Evolutionary conservation across 2,888 invertebrate genomes (phyloP), one percentile per base, ranked within the genome.

Genomic region (Chirona hameri): DNA sequence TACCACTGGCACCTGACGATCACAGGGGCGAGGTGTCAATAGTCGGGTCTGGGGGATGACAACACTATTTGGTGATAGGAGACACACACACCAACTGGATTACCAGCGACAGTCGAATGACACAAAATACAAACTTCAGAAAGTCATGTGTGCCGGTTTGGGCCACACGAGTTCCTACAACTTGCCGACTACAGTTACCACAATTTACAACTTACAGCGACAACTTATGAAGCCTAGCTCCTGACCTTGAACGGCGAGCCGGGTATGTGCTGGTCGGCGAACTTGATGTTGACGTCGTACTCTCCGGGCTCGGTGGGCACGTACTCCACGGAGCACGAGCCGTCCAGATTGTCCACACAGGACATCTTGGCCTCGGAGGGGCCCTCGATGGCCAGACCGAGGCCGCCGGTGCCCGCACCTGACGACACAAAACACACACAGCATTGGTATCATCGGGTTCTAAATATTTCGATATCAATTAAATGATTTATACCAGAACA

Each of bases 311-410:
- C 93, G 0, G 92, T 91, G 14, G 95, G 94, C 81, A 93, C 87
- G 87, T 95, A 96, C 86, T 94, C 93, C 0, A 95, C 95, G 84
- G 93, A 92, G 88, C 95, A 95, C 24, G 94, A 93, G 29, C 95
- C 95, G 87, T 96, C 94, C 83, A 93, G 91, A 87, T 96, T 95
- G 87, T 96, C 95, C 85, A 92, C 92, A 87, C 95, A 95, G 12
- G 92, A 93, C 91, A 95, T 94, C 88, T 92, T 92, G 0, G 95
- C 94, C 88, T 95, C 94, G 0, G 93, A 92, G 18, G 94, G 93
- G 0, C 95, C 95, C 88, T 95, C 95, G 85, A 96, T 94, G 39
- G 94, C 93, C 81, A 96, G 88, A 46, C 93, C 94, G 0, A 96
- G 89, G 15, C 94, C 93, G 31, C 94, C 94, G 81, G 93, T 93